Evolutionary conservation across 1,140 invertebrate species (phyloP).

Genomic region (Sitobion miscanthi): DNA sequence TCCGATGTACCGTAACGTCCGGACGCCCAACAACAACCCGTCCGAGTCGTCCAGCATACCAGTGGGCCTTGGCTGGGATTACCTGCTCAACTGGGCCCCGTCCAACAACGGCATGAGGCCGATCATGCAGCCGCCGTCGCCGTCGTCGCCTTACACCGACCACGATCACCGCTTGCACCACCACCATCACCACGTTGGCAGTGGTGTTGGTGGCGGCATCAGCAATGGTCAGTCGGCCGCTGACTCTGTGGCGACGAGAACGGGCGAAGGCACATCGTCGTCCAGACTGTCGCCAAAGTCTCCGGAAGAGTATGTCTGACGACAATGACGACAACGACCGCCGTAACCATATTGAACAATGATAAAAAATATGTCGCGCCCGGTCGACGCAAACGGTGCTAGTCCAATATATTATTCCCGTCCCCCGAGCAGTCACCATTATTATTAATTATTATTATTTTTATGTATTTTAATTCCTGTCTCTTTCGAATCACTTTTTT

Average conservation of each 20-base stretch:
- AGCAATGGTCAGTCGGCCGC: neutral
- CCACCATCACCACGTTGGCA: neutral
- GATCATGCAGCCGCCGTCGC: slow-evolving; percentile 2
- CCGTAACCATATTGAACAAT: neutral
- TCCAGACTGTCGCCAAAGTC: slow-evolving; percentile 23
- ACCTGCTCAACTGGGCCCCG: slow-evolving; percentile 91
- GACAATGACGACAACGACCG: neutral
- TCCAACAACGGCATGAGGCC: slow-evolving; percentile 38
- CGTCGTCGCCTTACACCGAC: neutral
- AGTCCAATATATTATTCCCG: slow-evolving; percentile 9
- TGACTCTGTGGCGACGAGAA: neutral
- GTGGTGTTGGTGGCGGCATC: neutral
- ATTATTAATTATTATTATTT: slow-evolving; percentile 22
- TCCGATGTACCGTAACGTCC: slow-evolving; percentile 68
- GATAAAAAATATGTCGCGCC: neutral
- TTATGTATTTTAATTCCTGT: slow-evolving; percentile 12
- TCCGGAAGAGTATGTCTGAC: slow-evolving; percentile 46
- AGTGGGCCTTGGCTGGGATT: slow-evolving; percentile 85
- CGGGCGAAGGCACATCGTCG: neutral
- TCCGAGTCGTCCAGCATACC: slow-evolving; percentile 73
- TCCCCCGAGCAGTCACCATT: slow-evolving; percentile 1
- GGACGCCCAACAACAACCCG: slow-evolving; percentile 72
- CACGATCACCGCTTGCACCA: neutral
- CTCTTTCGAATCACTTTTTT: neutral
- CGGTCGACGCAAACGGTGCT: slow-evolving; percentile 33